phyloP scores from a whole-genome alignment of 2,113 vertebrate species.

The Psittacus erithacus region DNA sequence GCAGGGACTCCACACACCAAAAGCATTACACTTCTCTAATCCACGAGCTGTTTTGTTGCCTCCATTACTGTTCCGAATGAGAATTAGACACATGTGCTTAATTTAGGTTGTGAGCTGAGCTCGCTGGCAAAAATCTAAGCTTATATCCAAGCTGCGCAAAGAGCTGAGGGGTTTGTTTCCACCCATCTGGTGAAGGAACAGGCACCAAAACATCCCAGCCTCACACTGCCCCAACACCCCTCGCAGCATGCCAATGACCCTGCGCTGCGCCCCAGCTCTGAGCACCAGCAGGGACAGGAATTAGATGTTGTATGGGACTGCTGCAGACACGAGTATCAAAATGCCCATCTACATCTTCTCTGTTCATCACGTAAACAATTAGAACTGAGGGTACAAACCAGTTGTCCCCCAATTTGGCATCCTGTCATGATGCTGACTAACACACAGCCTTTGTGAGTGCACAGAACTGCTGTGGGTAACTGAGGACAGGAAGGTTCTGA shows the following conservation, averaged over 20 bases:
- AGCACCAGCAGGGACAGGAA: neutral
- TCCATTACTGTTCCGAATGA: neutral
- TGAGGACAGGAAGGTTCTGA: neutral
- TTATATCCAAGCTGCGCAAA: neutral
- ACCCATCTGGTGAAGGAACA: neutral
- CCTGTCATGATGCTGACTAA: neutral
- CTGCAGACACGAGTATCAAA: neutral
- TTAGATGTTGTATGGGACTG: accelerated
- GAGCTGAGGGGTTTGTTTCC: neutral
- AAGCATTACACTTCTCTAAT: neutral
- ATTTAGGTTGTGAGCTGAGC: neutral
- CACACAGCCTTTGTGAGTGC: neutral
- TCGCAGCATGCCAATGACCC: neutral
- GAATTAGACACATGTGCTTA: neutral
- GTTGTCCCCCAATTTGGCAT: neutral
- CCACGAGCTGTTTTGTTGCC: neutral
- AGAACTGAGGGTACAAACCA: neutral
- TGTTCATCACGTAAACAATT: neutral
- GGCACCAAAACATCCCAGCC: neutral
- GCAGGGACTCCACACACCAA: neutral
- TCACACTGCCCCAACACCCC: neutral
- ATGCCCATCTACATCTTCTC: neutral
- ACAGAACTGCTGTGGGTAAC: neutral
- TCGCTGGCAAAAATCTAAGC: neutral
- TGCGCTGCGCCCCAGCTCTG: neutral